These are phyloP conservation scores for Pteropus rufus DNA, from an alignment of 2,797 vertebrate species.

Conservation along the genomic window DNA sequence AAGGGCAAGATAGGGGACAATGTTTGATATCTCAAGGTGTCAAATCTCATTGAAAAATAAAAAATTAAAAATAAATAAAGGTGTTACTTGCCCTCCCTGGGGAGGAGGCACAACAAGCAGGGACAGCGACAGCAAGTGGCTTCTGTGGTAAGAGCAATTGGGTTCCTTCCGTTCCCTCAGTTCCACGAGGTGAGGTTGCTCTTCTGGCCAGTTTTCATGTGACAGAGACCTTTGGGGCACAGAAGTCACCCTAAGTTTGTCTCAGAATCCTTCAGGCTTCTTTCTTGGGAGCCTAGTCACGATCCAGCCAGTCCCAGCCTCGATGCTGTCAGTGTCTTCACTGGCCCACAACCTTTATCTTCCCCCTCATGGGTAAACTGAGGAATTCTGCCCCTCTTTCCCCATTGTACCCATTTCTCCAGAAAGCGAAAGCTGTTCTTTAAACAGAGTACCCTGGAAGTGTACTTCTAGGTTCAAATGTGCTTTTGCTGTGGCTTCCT, in stretches of 20 bases:
- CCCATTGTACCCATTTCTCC: fast-evolving
- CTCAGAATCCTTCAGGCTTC: background rate
- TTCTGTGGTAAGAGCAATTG: background rate
- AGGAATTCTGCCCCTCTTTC: background rate
- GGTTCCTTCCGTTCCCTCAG: fast-evolving
- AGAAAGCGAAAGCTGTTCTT: background rate
- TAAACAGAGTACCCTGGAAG: background rate
- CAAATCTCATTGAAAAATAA: no score
- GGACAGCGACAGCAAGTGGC: background rate
- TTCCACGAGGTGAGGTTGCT: background rate
- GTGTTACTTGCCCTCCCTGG: no score
- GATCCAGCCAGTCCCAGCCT: background rate
- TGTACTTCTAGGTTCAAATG: fast-evolving
- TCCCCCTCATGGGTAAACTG: fast-evolving
- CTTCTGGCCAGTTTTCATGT: fast-evolving
- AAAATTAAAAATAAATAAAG: no score
- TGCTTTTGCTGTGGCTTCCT: fast-evolving
- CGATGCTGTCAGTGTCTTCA: background rate
- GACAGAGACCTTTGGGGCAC: fast-evolving
- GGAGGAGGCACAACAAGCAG: fast-evolving
- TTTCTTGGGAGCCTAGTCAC: no score
- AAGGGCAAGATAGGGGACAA: fast-evolving
- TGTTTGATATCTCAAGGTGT: no score
- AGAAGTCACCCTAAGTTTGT: background rate
- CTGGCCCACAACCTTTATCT: background rate